Base-by-base conservation (phyloP, 2,797 vertebrate genomes). In the Arctocebus calabarensis region DNA sequence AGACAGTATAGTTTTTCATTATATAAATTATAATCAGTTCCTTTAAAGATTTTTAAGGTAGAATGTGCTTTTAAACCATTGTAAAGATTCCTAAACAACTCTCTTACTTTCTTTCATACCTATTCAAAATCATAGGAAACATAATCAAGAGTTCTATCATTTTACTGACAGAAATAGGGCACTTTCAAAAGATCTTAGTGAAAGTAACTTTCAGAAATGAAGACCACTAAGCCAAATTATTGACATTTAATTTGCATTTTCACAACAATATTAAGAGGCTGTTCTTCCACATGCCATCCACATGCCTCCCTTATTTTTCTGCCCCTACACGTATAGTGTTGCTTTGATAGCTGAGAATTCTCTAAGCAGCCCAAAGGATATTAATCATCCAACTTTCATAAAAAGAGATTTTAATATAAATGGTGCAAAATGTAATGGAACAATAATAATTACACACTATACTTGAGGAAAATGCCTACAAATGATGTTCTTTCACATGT, bases 231-330 rank as follows among this genome's bases (percentile, higher is more conserved):
- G 27, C 32, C 37, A 94, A 96, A 97, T 71, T 84, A 79, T 17
- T 90, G 29, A 59, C 93, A 95, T 97, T 96, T 43, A 45, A 85
- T 91, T 70, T 93, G 37, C n/a, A 81, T 84, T 91, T 96, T 93
- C 22, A 88, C 70, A 66, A 59, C 73, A 32, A 66, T 25, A 57
- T 27, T 57, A 89, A 82, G 3, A 0, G 3, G 52, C 91, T 62
- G 6, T 4, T 97, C 64, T 79, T 92, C 40, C 68, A 70, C 10
- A 85, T 95, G 13, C 45, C 90, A 88, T 3, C 45, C 0, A 5
- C 29, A 70, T 0, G 6, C 13, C 48, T 86, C 62, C n/a, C 97
- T 66, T 48, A 78, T 45, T 93, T 84, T 85, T 78, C 9, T 20
- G 11, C 14, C 25, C 59, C 12, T 32, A 32, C 7, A 55, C 91